Percentiles rank a stretch among this genome's conserved stretches.
These are phyloP conservation scores for Diplolepis rosae DNA, from an alignment of 2,888 invertebrate genomes.

Conservation along the genomic window DNA sequence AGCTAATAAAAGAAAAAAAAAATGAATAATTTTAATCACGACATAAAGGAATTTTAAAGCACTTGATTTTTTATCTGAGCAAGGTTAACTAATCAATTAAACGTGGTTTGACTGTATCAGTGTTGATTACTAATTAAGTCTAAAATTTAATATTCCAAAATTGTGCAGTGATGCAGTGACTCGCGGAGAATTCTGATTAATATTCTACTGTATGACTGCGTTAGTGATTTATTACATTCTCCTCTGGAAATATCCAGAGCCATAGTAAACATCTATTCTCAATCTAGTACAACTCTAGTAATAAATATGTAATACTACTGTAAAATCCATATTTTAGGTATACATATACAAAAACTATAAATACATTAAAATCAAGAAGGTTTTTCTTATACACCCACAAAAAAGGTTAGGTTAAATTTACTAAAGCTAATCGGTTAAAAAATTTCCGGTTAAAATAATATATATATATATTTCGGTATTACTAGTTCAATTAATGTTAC, in stretches of 20 bases:
- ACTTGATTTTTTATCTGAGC: too few relatives aligned
- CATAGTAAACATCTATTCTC: neutral
- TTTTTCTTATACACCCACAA: too few relatives aligned
- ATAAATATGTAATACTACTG: neutral
- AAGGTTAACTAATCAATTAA: neutral
- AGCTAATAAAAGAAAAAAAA: neutral
- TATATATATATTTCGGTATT: too few relatives aligned
- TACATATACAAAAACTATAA: too few relatives aligned
- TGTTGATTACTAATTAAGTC: neutral
- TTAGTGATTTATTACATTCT: conserved; percentile 24
- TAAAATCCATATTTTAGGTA: conserved; percentile 6
- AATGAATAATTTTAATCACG: neutral
- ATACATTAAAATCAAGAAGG: too few relatives aligned
- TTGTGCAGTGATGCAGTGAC: conserved; percentile 46
- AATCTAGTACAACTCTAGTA: neutral
- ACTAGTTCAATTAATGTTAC: too few relatives aligned
- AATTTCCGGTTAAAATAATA: too few relatives aligned
- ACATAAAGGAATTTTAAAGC: neutral
- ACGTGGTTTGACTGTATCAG: neutral
- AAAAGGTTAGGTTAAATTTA: too few relatives aligned
- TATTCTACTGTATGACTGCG: conserved; percentile 27
- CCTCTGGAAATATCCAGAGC: conserved; percentile 3
- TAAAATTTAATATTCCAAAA: conserved; percentile 32
- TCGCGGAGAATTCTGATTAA: conserved; percentile 47
- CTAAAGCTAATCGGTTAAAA: too few relatives aligned